phyloP scores from a whole-genome alignment of 2,113 vertebrate species.

The Trogon melanurus region DNA sequence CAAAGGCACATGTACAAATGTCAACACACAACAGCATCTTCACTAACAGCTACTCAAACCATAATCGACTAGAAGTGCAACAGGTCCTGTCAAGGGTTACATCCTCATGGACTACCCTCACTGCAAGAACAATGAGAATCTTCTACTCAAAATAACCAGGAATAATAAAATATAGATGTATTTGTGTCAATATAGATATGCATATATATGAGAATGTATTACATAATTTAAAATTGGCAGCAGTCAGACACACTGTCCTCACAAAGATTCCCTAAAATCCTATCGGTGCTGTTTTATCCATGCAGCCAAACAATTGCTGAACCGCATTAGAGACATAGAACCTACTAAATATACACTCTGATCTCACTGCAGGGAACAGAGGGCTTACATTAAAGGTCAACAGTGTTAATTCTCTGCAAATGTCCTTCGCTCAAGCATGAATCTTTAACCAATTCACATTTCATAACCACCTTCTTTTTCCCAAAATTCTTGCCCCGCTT shows the following conservation, averaged over 20 bases:
- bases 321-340: accelerated
- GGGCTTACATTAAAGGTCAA: not conserved
- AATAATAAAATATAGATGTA: not conserved
- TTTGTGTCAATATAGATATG: not conserved
- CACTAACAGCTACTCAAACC: not conserved
- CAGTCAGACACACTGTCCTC: not conserved
- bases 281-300: not conserved
- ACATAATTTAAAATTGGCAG: not conserved
- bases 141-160: not conserved
- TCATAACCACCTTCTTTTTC: not conserved
- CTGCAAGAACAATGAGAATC: not conserved
- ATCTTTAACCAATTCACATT: not conserved
- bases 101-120: not conserved
- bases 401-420: not conserved
- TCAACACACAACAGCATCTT: not conserved
- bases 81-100: no score
- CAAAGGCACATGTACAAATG: not conserved
- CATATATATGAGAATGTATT: not conserved
- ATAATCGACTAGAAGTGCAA: not conserved
- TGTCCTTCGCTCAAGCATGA: not conserved
- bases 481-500: not conserved
- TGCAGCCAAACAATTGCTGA: not conserved
- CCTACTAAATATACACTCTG: not conserved
- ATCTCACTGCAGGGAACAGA: not conserved
- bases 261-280: not conserved